Evolutionary conservation across 2,888 invertebrate genomes (phyloP), one percentile per base, ranked within the genome.

Genomic region (Helicoverpa assulta): DNA sequence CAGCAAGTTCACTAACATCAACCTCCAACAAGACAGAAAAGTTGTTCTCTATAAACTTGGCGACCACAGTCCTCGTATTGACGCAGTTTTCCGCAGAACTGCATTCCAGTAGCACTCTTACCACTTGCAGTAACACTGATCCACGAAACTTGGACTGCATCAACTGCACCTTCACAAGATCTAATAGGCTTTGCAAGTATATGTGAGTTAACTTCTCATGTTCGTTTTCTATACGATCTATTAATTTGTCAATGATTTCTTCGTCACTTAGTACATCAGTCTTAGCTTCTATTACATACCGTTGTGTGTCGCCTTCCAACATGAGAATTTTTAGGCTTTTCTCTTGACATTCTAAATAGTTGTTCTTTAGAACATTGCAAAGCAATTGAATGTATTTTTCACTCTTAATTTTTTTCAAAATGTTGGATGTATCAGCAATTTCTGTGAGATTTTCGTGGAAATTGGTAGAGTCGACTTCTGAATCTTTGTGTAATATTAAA

Each of bases 141-240:
- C 6, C 81, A 71, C 16, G 64, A 67, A 67, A 62, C 56, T 33
- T 52, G 53, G 47, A 63, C 47, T 67, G 76, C 5, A 66, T 76
- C 14, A 92, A 33, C 61, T 81, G 85, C 8, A 77, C 74, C 8
- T 83, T 78, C 0, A 93, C 81, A 33, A 88, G 92, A 47, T 86
- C 85, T 2, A 88, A 79, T 1, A 94, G 76, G 69, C 92, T 89
- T 33, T 88, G 81, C 67, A 95, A 85, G 77, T 93, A 94, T 18
- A 93, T 85, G 76, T 91, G 91, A 1, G 88, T 92, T 14, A 93
- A 63, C 66, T 86, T 92, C 54, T 94, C 94, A 54, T 91, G 91
- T 66, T 91, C 92, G 10, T 78, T 86, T 19, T 88, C 80, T 0
- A 92, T 81, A 3, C 77, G 88, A 2, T 90, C 73, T 4, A 92